A percentile compares a stretch with the other conserved stretches of the same genome.
Conservation (phyloP, 2,888 invertebrate genomes). For the Branchellion lobata region DNA sequence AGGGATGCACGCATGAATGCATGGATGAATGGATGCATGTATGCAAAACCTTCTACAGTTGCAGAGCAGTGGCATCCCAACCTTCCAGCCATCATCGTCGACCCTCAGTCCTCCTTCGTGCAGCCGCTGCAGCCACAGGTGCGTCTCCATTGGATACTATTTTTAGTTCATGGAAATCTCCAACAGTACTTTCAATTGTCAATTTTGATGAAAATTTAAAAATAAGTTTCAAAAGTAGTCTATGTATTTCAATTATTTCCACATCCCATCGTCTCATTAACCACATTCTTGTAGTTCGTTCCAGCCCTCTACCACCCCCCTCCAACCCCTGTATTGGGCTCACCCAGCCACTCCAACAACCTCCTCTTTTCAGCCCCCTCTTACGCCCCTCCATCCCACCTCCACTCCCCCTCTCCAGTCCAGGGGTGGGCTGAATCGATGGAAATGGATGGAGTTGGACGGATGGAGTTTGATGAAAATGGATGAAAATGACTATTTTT, state of each 20-base stretch:
- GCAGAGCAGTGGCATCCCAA: not conserved
- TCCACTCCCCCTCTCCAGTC: not conserved
- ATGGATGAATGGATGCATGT: too few species aligned
- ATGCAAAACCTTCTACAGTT: not conserved
- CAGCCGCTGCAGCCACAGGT: conserved; percentile 22
- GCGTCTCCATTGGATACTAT: not conserved
- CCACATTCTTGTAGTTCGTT: not conserved
- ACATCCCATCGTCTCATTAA: too few species aligned
- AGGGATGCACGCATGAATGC: too few species aligned
- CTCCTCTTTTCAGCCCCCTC: not conserved
- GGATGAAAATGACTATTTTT: too few species aligned
- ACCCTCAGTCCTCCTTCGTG: conserved; percentile 26
- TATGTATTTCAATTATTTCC: too few species aligned
- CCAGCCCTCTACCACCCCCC: not conserved
- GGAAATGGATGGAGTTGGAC: too few species aligned
- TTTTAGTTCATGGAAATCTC: not conserved
- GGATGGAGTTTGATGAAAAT: too few species aligned
- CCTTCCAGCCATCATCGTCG: conserved; percentile 17
- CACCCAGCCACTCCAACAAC: not conserved
- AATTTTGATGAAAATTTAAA: not conserved
- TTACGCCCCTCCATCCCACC: not conserved
- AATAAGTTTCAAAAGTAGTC: not conserved
- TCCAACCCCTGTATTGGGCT: not conserved
- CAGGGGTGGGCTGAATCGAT: too few species aligned
- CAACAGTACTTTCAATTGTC: not conserved